phyloP scores from a whole-genome alignment of 2,113 vertebrate species.

The Formicarius rufipectus region DNA sequence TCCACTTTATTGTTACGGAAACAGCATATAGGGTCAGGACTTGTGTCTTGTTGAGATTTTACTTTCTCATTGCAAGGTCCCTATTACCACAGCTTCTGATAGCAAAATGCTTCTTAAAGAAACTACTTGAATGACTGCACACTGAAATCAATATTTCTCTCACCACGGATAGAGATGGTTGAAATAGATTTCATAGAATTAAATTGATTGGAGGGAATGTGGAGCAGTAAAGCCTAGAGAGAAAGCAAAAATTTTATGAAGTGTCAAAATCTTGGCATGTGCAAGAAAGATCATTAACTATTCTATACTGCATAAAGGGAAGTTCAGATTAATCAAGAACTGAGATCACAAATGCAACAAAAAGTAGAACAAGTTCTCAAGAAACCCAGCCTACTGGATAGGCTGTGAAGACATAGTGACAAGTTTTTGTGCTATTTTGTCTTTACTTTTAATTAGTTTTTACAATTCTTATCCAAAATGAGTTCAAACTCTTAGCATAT shows the following conservation, averaged over 20 bases:
- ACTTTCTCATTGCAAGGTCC: background rate
- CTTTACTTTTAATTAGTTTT: background rate
- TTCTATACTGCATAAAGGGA: background rate
- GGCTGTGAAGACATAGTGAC: background rate
- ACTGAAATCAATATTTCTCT: slow-evolving; percentile 9
- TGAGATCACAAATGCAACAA: background rate
- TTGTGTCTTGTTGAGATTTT: background rate
- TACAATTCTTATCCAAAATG: background rate
- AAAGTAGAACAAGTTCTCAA: background rate
- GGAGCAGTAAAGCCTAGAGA: background rate
- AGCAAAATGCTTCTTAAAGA: background rate
- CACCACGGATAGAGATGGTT: background rate
- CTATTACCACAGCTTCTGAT: background rate
- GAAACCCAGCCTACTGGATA: background rate
- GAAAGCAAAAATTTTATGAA: background rate
- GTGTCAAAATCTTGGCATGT: background rate
- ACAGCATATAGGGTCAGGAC: background rate
- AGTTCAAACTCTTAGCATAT: background rate
- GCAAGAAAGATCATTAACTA: background rate
- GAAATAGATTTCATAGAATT: background rate
- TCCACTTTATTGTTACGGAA: background rate
- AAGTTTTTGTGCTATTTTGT: background rate
- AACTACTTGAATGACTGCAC: background rate
- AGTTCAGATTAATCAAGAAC: background rate
- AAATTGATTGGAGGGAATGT: background rate